phyloP scores from a whole-genome alignment of 1,140 invertebrate species.

The Bilobella aurantiaca region DNA sequence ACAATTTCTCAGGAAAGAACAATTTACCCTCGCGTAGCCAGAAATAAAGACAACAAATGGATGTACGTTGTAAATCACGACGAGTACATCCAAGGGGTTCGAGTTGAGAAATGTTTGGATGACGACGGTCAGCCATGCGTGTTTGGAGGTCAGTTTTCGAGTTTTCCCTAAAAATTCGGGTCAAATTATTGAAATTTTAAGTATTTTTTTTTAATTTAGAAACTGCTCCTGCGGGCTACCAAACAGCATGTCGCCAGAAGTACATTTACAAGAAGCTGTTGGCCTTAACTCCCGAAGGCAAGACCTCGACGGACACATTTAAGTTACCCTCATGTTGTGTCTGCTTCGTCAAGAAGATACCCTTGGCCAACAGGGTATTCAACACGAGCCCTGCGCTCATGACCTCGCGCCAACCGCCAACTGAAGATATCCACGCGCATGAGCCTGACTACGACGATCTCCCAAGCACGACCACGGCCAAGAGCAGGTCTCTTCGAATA shows the following conservation, averaged over 20 bases:
- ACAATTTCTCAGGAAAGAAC: conserved; percentile 38
- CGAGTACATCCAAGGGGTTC: conserved; percentile 46
- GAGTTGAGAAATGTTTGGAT: conserved; percentile 48
- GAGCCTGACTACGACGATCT: background rate
- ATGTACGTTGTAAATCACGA: conserved; percentile 49
- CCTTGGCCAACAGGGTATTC: conserved; percentile 17
- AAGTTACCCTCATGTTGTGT: conserved; percentile 54
- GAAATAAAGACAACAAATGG: conserved; percentile 45
- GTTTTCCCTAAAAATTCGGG: too few species aligned
- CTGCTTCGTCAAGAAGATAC: conserved; percentile 42
- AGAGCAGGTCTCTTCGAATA: conserved; percentile 2
- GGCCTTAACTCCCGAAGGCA: conserved; percentile 44
- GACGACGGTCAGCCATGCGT: too few species aligned
- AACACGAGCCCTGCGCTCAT: background rate
- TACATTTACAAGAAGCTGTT: conserved; percentile 49
- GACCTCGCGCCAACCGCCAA: background rate
- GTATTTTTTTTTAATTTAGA: conserved; percentile 37
- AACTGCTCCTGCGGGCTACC: conserved; percentile 44
- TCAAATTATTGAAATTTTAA: background rate
- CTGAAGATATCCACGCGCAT: background rate
- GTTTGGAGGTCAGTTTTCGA: too few species aligned
- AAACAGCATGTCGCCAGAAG: conserved; percentile 51
- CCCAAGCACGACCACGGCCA: background rate
- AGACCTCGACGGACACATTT: conserved; percentile 36
- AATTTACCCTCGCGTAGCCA: conserved; percentile 43